Base-by-base conservation (phyloP, 2,113 vertebrate species). In the Delphinus delphis region DNA sequence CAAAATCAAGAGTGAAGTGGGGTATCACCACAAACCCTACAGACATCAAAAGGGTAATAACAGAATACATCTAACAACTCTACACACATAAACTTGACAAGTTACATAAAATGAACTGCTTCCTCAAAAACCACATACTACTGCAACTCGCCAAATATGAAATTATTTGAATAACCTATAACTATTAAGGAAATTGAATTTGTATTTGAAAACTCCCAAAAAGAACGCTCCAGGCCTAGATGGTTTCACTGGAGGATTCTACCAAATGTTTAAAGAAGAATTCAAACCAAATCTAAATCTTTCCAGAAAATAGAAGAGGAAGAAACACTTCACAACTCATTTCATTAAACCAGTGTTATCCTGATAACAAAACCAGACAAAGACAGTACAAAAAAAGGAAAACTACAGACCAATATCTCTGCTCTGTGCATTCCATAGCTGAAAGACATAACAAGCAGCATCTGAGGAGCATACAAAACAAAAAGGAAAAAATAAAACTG, bases 201-300 rank as follows among this genome's bases (percentile, higher is more conserved):
- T 92, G 41, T 94, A 92, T 90, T 94, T 96, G 18, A 79, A 93
- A 77, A 87, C 36, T 28, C 63, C 62, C 14, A 62, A 23, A 82
- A 76, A 44, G 60, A 90, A 80, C 38, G 53, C 25, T 80, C n/a
- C 65, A 67, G 81, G 17, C 70, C 65, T 60, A 76, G 25, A 81
- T 21, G 17, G 1, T 93, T 85, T 93, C 94, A 87, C 68, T 83
- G 36, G 17, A 89, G 60, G 94, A 94, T 84, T 87, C 76, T 84
- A 90, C n/a, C 71, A 93, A 90, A 83, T 9, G 8, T 97, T 95
- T 93, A 88, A 80, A 81, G 73, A 90, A 41, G n/a, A 90, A 90
- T 84, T 96, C 15, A 88, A 20, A 68, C 38, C 36, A 76, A 68
- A 84, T 85, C 83, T 85, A 18, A 88, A 8, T 95, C 58, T 88